phyloP scores from a whole-genome alignment of 1,140 invertebrate species.

The Marisa cornuarietis region DNA sequence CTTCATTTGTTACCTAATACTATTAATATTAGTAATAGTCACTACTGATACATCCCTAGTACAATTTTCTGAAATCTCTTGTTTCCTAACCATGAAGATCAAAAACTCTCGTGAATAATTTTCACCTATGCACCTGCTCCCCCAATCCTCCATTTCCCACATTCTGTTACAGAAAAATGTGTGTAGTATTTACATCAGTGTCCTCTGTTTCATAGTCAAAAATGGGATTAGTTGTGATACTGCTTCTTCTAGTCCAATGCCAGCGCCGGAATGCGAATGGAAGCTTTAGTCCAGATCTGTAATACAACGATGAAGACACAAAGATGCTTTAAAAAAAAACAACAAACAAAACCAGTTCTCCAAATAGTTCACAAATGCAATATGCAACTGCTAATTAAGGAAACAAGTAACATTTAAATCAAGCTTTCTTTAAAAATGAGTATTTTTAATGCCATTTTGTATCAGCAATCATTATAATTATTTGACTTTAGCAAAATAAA shows the following conservation, averaged over 20 bases:
- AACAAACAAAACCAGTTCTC: no score
- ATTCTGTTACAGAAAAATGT: background rate
- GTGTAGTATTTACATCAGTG: background rate
- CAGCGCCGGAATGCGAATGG: slow-evolving; percentile 4
- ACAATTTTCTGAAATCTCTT: background rate
- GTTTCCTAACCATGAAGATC: background rate
- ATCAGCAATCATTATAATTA: background rate
- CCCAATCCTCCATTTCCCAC: no score
- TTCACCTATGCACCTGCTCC: no score
- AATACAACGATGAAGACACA: background rate
- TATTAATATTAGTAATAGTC: no score
- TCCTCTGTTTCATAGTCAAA: slow-evolving; percentile 33
- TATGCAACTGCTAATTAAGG: background rate
- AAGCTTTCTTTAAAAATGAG: no score
- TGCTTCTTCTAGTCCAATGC: background rate
- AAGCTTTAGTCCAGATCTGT: slow-evolving; percentile 7
- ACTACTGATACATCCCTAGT: no score
- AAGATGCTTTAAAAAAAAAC: background rate
- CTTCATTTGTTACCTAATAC: no score
- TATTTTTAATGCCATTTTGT: no score
- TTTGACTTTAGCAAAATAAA: background rate
- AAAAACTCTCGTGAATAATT: background rate
- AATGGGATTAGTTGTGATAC: slow-evolving; percentile 30
- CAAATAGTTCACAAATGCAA: no score
- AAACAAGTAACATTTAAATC: background rate